Evolutionary conservation across 2,797 vertebrate genomes (phyloP), one percentile per base, ranked within the genome.

Genomic region (Apogon talboti): DNA sequence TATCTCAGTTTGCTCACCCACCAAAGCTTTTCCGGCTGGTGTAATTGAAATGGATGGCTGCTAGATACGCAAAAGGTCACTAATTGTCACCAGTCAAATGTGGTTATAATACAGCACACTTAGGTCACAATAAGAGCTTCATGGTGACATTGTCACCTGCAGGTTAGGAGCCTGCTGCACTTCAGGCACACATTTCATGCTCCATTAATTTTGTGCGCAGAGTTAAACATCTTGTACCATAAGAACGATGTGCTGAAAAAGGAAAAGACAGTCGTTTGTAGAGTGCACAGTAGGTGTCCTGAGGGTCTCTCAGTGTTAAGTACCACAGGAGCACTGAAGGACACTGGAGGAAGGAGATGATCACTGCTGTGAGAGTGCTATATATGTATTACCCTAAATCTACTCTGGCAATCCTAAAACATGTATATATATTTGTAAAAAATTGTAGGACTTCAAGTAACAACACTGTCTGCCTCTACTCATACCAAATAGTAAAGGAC

Each of bases 11-110:
- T 2, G 2, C 44, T 77, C 50, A 7, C 48, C 47, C 71, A 44
- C 45, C 50, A 38, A 68, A 73, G 52, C 71, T 66, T 51, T 69
- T 53, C 54, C 59, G 9, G 11, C 61, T 73, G 59, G 60, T 51
- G 69, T 92, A 92, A 93, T 91, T 86, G 79, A 90, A 91, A 82
- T 71, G 80, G 92, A 94, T 85, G 88, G 82, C 86, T 86, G 67
- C 85, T 84, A 87, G 80, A 91, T 79, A 58, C 74, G 82, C 79
- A 49, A 93, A 93, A 93, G 91, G 93, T 94, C 92, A 93, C 81
- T 86, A 88, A 92, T 89, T 87, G 84, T 92, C 90, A 90, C 84
- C 79, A 92, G 91, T 94, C 90, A 91, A 90, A 90, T 90, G 87
- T 11, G 52, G 91, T 94, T 93, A 92, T 83, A 80, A 74, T 74